phyloP scores from a whole-genome alignment of 2,888 invertebrate species.

The Nineta flava region DNA sequence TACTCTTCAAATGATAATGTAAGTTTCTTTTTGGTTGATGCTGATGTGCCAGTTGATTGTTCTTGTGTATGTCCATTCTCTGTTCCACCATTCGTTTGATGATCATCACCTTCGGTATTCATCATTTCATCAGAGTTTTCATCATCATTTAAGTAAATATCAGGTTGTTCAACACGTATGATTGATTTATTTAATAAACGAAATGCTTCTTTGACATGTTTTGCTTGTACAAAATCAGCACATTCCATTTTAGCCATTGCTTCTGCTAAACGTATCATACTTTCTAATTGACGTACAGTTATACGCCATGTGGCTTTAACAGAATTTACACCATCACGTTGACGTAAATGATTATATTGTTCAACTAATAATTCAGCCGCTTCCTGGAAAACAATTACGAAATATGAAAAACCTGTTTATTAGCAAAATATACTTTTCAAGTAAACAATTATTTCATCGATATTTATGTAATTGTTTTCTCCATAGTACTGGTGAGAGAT shows the following conservation, averaged over 20 bases:
- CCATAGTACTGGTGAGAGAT: no score
- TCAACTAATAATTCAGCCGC: conserved; percentile 72
- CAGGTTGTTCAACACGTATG: conserved; percentile 93
- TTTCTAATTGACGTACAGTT: conserved; percentile 90
- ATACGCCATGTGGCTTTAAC: conserved; percentile 78
- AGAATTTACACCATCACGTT: conserved; percentile 58
- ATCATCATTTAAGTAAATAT: conserved; percentile 82
- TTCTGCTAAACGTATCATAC: conserved; percentile 90
- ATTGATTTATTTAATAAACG: conserved; percentile 86
- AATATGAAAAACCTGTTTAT: conserved; percentile 6
- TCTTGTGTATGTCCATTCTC: conserved; percentile 18
- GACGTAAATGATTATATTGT: conserved; percentile 73
- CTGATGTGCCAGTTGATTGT: conserved; percentile 14
- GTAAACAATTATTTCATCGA: no score
- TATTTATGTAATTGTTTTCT: no score
- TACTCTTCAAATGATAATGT: conserved; percentile 87
- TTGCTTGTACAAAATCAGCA: conserved; percentile 68
- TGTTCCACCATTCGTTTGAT: conserved; percentile 26
- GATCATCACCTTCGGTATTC: conserved; percentile 36
- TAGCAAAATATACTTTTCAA: no score
- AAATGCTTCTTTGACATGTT: conserved; percentile 85
- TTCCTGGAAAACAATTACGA: conserved; percentile 33
- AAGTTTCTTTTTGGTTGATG: conserved; percentile 47
- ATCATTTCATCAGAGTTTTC: conserved; percentile 38
- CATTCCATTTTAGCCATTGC: conserved; percentile 95